A percentile compares a stretch with the other conserved stretches of the same genome.
phyloP scores from a whole-genome alignment of 2,113 vertebrate genomes.

The Toxostoma redivivum region DNA sequence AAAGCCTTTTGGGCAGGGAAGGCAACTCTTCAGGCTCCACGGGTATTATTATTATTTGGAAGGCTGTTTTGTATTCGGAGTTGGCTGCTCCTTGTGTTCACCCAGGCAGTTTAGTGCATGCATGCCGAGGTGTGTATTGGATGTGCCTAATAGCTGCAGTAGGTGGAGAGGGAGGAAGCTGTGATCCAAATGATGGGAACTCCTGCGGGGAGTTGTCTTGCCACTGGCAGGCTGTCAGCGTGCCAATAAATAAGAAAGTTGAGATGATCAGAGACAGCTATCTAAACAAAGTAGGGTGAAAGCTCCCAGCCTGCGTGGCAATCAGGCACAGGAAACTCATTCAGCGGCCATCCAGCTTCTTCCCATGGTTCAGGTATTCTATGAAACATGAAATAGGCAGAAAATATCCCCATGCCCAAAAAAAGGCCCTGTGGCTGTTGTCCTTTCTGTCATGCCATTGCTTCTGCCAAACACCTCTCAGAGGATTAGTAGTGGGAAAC shows the following conservation, averaged over 20 bases:
- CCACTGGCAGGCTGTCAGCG: constrained; percentile 28
- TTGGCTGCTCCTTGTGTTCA: constrained; percentile 37
- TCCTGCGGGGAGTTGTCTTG: constrained; percentile 58
- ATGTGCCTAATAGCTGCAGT: constrained; percentile 30
- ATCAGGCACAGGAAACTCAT: neutral
- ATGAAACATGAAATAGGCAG: neutral
- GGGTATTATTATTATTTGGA: constrained; percentile 6
- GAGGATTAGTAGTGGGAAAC: neutral
- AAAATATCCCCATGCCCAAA: neutral
- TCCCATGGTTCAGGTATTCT: neutral
- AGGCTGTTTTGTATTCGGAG: constrained; percentile 10
- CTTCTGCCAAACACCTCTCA: neutral
- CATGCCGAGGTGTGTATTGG: constrained; percentile 15
- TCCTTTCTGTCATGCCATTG: neutral
- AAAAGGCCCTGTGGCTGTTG: neutral
- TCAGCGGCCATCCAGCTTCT: neutral
- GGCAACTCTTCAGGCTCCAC: constrained; percentile 51
- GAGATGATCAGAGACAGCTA: constrained; percentile 39
- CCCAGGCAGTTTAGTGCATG: neutral
- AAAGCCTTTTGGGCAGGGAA: constrained; percentile 45
- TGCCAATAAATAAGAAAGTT: constrained; percentile 43
- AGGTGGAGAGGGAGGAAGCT: constrained; percentile 59
- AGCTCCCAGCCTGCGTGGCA: neutral
- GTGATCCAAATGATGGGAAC: constrained; percentile 52
- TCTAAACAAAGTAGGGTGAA: constrained; percentile 45